Evolutionary conservation across 2,113 vertebrate species (phyloP).

Genomic region (Brachyhypopomus occidentalis): DNA sequence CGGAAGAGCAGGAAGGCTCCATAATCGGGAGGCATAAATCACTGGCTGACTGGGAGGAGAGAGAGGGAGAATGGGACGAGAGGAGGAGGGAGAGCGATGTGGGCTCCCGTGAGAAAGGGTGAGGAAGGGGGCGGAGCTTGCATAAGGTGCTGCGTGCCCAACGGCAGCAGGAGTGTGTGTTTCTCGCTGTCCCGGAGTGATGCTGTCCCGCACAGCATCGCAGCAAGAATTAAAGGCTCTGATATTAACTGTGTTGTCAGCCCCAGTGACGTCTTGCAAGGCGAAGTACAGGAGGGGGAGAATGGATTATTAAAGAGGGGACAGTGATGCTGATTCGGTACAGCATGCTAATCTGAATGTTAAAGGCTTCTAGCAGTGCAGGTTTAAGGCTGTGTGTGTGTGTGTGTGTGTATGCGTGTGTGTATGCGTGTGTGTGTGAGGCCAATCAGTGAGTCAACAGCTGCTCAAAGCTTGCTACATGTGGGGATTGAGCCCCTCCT

Average conservation of each 20-base stretch:
- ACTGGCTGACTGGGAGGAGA: conserved; percentile 4
- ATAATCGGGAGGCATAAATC: conserved; percentile 57
- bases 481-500: neutral
- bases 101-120: neutral
- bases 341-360: neutral
- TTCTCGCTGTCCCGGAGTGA: no score
- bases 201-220: neutral
- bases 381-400: neutral
- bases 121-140: neutral
- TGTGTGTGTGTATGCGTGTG: neutral
- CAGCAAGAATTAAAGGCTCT: neutral
- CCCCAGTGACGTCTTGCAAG: conserved; percentile 8
- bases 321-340: neutral
- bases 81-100: neutral
- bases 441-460: conserved; percentile 23
- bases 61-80: neutral
- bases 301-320: neutral
- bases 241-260: conserved; percentile 38
- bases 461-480: conserved; percentile 17
- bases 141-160: no score
- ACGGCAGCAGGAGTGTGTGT: no score
- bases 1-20: conserved; percentile 44
- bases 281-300: conserved; percentile 22
- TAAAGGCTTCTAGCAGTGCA: neutral
- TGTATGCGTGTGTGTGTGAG: no score